Percentiles rank a stretch among this genome's conserved stretches.
Conservation (phyloP, 2,888 invertebrate genomes). For the Cephonodes hylas region DNA sequence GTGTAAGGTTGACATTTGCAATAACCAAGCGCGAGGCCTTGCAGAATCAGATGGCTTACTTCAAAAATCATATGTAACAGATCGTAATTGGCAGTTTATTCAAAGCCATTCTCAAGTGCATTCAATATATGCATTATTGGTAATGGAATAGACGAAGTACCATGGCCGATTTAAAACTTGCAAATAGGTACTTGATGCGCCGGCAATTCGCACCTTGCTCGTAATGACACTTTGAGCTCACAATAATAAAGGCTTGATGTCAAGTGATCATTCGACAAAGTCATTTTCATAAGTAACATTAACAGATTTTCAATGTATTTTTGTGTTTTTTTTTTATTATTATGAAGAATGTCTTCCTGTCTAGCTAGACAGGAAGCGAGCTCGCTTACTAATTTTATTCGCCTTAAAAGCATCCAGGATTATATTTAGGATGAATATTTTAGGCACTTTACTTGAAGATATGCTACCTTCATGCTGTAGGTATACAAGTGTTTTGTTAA, state of each 20-base stretch:
- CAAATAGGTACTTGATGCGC: slow-evolving; percentile 19
- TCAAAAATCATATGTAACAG: slow-evolving; percentile 6
- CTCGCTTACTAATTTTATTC: no score
- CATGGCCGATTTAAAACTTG: slow-evolving; percentile 10
- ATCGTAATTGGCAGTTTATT: slow-evolving; percentile 14
- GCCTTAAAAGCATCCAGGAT: no score
- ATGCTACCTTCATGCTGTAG: no score
- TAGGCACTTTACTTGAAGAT: no score
- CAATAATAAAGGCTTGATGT: neutral
- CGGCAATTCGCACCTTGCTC: neutral
- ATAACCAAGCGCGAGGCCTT: slow-evolving; percentile 13
- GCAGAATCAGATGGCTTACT: slow-evolving; percentile 12
- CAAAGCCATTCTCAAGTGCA: neutral
- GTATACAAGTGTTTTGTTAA: no score
- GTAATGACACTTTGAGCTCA: neutral
- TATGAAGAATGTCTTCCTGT: no score
- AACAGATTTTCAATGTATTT: neutral
- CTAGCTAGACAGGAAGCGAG: no score
- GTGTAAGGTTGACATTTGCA: slow-evolving; percentile 12
- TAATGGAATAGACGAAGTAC: neutral
- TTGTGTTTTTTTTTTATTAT: neutral
- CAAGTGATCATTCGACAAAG: neutral
- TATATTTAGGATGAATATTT: no score
- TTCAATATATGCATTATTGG: neutral
- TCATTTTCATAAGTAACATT: neutral